These are phyloP conservation scores for Onychomys torridus DNA, from an alignment of 2,797 vertebrate species.

Conservation along the genomic window DNA sequence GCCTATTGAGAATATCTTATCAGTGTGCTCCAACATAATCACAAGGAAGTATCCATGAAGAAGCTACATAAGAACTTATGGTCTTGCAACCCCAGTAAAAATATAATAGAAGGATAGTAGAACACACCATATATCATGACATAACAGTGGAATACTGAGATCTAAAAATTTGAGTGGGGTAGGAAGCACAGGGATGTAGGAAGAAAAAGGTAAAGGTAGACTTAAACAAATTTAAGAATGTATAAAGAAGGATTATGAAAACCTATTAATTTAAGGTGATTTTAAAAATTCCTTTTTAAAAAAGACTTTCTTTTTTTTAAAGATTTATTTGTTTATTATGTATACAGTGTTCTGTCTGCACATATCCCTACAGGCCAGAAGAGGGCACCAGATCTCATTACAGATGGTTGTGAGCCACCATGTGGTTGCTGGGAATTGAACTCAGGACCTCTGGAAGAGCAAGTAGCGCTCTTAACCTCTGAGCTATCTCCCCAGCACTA, in stretches of 20 bases:
- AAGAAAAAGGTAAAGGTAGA: not conserved
- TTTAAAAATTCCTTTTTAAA: not conserved
- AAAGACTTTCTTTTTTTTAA: not conserved
- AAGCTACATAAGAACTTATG: not conserved
- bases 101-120: not conserved
- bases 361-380: too few relatives aligned
- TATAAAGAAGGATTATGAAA: not conserved
- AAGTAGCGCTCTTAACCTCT: too few relatives aligned
- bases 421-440: too few relatives aligned
- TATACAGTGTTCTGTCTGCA: too few relatives aligned
- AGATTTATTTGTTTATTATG: too few relatives aligned
- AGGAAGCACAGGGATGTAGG: not conserved
- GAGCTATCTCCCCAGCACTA: too few relatives aligned
- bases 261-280: not conserved
- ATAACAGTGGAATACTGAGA: not conserved
- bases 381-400: too few relatives aligned
- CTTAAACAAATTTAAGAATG: not conserved
- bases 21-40: not conserved
- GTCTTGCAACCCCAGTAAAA: not conserved
- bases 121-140: not conserved
- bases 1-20: not conserved
- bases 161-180: not conserved
- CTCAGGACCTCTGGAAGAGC: too few relatives aligned
- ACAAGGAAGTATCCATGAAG: not conserved
- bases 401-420: too few relatives aligned